Conservation (phyloP, 2,797 vertebrate species). For the Eremophila alpestris region DNA sequence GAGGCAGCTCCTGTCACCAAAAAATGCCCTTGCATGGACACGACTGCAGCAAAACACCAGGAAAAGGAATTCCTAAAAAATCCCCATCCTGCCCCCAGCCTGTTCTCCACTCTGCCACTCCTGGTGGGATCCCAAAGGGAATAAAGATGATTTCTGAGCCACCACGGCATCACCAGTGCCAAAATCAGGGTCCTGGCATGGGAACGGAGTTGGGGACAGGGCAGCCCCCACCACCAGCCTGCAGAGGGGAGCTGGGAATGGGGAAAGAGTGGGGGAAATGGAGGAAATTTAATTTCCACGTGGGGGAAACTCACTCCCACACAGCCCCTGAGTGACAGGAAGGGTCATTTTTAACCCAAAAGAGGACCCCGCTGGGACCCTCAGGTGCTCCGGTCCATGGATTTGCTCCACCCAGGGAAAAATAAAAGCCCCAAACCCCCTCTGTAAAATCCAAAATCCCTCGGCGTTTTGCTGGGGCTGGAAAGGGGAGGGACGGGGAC, state of each 20-base stretch:
- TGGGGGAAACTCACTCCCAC: no score
- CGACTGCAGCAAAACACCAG: neutral
- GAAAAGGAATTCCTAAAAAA: neutral
- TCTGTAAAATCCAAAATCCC: accelerated
- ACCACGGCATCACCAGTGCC: neutral
- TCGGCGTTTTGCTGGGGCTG: neutral
- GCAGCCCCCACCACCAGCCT: accelerated
- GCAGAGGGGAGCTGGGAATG: neutral
- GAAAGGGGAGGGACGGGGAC: neutral
- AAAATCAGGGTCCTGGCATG: neutral
- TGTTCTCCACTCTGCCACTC: accelerated
- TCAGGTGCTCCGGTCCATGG: neutral
- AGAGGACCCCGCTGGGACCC: accelerated
- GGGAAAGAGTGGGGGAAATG: accelerated
- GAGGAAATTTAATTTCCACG: neutral
- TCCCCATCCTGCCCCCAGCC: neutral
- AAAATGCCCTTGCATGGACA: neutral
- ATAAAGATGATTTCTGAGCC: neutral
- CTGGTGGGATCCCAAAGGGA: neutral
- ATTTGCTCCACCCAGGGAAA: neutral
- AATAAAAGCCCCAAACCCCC: accelerated
- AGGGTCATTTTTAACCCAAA: neutral
- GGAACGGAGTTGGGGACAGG: neutral
- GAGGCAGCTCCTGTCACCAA: neutral
- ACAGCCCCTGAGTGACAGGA: neutral